A percentile compares a stretch with the other conserved stretches of the same genome.
Evolutionary conservation across 2,113 vertebrate genomes (phyloP).

Genomic region (Platanista minor): DNA sequence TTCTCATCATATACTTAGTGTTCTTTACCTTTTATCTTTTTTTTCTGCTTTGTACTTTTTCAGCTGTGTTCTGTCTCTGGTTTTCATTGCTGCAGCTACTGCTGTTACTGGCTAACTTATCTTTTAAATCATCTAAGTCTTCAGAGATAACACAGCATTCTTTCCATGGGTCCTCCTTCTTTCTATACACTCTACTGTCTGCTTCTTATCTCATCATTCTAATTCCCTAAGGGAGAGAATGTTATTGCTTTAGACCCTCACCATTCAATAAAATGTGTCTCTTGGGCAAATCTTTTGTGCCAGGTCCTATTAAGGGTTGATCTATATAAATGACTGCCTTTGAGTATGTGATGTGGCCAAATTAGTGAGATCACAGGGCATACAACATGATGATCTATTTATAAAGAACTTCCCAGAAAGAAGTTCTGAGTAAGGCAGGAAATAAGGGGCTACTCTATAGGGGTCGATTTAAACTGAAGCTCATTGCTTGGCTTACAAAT

Average conservation of each 20-base stretch:
- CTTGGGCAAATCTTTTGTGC: not conserved
- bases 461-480: not conserved
- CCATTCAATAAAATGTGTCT: not conserved
- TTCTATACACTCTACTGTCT: not conserved
- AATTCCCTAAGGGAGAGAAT: not conserved
- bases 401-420: not conserved
- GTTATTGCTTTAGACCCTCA: not conserved
- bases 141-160: not conserved
- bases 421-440: not conserved
- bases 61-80: not conserved
- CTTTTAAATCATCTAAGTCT: not conserved
- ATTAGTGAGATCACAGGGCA: not conserved
- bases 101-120: not conserved
- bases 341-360: not conserved
- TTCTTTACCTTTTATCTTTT: not conserved
- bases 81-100: not conserved
- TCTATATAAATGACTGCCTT: not conserved
- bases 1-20: not conserved
- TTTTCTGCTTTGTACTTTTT: not conserved
- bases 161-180: not conserved
- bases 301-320: not conserved
- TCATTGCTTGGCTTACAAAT: not conserved
- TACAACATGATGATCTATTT: not conserved
- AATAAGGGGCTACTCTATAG: not conserved
- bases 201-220: not conserved